Percentiles rank a stretch among this genome's conserved stretches.
Evolutionary conservation across 2,113 vertebrate genomes (phyloP).

Genomic region (Anguilla japonica): DNA sequence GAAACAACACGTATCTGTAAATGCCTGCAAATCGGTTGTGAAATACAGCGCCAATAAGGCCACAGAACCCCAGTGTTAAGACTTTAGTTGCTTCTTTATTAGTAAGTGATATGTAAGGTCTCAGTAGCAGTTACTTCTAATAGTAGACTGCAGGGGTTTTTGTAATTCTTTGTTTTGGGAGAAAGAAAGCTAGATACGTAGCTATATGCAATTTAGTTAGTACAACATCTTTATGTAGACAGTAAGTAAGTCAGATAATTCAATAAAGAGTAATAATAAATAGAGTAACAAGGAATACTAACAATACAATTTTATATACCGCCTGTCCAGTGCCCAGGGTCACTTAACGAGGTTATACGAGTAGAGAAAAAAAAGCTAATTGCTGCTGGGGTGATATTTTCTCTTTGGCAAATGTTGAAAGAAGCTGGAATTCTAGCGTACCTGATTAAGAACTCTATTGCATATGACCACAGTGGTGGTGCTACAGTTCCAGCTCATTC

Average conservation of each 20-base stretch:
- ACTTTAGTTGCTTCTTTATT: not conserved
- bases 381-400: not conserved
- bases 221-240: not conserved
- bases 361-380: not conserved
- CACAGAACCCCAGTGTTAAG: not conserved
- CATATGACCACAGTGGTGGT: conserved; percentile 47
- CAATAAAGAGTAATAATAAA: not conserved
- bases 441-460: conserved; percentile 60
- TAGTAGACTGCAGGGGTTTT: not conserved
- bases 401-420: conserved; percentile 34
- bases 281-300: no score
- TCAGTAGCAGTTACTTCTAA: not conserved
- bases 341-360: not conserved
- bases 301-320: no score
- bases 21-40: no score
- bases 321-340: no score
- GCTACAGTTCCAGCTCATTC: conserved; percentile 46
- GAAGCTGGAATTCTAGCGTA: conserved; percentile 44
- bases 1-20: no score
- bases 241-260: not conserved
- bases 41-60: no score
- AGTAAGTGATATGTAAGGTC: not conserved
- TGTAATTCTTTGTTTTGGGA: not conserved
- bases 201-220: not conserved
- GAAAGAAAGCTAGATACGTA: not conserved